These are phyloP conservation scores for Mionectes macconnelli DNA, from an alignment of 2,113 vertebrate species.

Conservation along the genomic window DNA sequence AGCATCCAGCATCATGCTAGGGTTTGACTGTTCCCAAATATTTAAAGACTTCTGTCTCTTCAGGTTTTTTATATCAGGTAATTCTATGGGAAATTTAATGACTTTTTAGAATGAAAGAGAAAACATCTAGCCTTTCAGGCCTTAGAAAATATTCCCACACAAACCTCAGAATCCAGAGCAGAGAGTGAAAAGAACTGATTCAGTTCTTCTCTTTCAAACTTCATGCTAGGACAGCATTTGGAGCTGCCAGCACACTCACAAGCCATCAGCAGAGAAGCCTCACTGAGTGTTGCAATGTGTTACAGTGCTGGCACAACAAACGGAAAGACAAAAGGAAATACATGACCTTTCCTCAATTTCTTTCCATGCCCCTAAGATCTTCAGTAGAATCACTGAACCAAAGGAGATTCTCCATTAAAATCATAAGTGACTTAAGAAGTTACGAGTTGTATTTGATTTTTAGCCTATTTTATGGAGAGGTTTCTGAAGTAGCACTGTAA, in stretches of 20 bases:
- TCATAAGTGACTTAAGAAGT: not conserved
- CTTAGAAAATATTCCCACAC: not conserved
- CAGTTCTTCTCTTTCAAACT: not conserved
- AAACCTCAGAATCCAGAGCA: not conserved
- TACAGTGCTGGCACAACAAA: not conserved
- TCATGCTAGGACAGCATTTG: not conserved
- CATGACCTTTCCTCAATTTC: fast-evolving
- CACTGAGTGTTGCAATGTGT: not conserved
- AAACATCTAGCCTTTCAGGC: not conserved
- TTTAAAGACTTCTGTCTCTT: not conserved
- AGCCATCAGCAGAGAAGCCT: not conserved
- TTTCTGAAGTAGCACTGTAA: not conserved
- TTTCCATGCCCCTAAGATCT: not conserved
- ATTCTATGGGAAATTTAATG: not conserved
- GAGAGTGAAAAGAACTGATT: not conserved
- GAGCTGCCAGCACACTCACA: not conserved
- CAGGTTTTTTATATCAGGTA: not conserved
- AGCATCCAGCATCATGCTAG: not conserved
- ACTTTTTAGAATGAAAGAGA: not conserved
- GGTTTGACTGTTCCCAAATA: not conserved
- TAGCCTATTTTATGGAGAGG: not conserved
- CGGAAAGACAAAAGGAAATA: not conserved
- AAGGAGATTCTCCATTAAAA: not conserved
- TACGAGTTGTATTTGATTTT: not conserved
- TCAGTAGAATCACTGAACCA: not conserved